Percentiles rank a stretch among this genome's conserved stretches.
These are phyloP conservation scores for Sylvicola cinctus DNA, from an alignment of 2,888 invertebrate genomes.

Conservation along the genomic window DNA sequence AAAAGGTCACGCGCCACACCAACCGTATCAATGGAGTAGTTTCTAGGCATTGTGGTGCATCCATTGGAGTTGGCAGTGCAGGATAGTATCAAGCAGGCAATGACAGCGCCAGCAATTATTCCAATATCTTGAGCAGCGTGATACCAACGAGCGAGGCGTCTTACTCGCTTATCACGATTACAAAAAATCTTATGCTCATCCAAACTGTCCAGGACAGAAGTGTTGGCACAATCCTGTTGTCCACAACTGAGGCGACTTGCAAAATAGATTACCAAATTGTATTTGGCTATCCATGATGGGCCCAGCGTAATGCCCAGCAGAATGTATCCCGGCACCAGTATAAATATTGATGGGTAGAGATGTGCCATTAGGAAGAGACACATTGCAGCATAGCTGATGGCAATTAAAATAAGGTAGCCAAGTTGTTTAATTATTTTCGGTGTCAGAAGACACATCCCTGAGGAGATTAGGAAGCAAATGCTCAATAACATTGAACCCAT, in stretches of 20 bases:
- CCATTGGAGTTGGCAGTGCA: conserved; percentile 14
- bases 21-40: too few species aligned
- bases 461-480: conserved; percentile 36
- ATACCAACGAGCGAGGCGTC: conserved; percentile 31
- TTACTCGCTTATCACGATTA: conserved; percentile 25
- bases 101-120: conserved; percentile 30
- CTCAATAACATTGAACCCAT: conserved; percentile 41
- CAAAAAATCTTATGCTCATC: conserved; percentile 24
- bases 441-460: conserved; percentile 30
- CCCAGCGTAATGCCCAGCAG: conserved; percentile 36
- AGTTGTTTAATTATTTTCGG: conserved; percentile 31
- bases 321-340: conserved; percentile 30
- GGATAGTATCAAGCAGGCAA: conserved; percentile 27
- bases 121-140: conserved; percentile 35
- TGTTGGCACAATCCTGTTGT: conserved; percentile 18
- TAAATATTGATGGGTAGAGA: conserved; percentile 30
- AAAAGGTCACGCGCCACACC: too few species aligned
- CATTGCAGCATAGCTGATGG: conserved; percentile 30
- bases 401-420: conserved; percentile 29
- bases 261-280: conserved; percentile 19
- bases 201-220: conserved; percentile 12
- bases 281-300: conserved; percentile 19
- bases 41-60: too few species aligned
- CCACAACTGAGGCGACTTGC: conserved; percentile 22
- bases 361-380: conserved; percentile 39